Evolutionary conservation across 2,888 invertebrate species (phyloP), one percentile per base, ranked within the genome.

Genomic region (Bombylius major): DNA sequence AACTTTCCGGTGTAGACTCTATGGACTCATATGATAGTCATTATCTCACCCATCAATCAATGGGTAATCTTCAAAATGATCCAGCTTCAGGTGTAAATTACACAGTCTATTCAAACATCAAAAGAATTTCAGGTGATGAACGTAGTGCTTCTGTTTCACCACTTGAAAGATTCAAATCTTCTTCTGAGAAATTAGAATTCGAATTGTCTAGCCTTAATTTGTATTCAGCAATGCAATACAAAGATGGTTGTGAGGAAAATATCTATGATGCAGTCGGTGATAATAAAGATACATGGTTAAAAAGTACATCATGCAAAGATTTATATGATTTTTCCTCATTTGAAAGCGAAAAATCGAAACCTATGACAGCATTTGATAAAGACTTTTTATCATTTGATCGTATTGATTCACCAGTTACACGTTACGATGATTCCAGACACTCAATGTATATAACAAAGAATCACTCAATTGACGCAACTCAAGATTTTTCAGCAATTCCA

Each of bases 221-320:
- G 62, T 81, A 81, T 69, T 80, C 81, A 36, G 69, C 72, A 4
- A 62, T 69, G 9, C 69, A 60, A 47, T 62, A 61, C 50, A 64
- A 61, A 52, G 57, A 68, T 34, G 67, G 66, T 48, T 65, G 63
- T 13, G 65, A 75, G 52, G 66, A 70, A 58, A 71, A 69, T 49
- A 69, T 70, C 45, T 70, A 70, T 59, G 71, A 70, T 61, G 66
- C 70, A 66, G 72, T 72, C 4, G 58, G 55, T 13, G 55, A 58
- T 32, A 68, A 69, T 54, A 72, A 72, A 50, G 73, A 73, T 49
- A 67, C 73, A 23, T 87, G 87, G 86, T 83, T 87, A 61, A 85
- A 89, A 68, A 87, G 87, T 70, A 84, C 86, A 65, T 87, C 87
- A 67, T 89, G 89, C 74, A 84, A 87, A 74, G 88, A 89, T 69